These are phyloP conservation scores for Neodontobutis hainanensis DNA, from an alignment of 2,113 vertebrate genomes.

Conservation along the genomic window DNA sequence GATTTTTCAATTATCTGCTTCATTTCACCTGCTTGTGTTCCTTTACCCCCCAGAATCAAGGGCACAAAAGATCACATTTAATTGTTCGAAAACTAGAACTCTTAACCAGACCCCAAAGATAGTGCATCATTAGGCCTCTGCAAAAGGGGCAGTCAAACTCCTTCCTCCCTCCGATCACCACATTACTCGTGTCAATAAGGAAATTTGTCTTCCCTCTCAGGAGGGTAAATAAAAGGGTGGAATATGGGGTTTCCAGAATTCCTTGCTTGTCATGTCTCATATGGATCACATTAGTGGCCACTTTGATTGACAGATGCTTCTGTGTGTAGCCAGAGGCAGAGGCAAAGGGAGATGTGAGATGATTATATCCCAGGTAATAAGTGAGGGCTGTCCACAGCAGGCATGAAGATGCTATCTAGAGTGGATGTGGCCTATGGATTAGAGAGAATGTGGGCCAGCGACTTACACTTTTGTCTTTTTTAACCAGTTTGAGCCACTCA, in stretches of 20 bases:
- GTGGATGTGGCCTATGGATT: constrained; percentile 58
- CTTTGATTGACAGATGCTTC: constrained; percentile 79
- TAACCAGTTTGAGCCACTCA: too few species aligned
- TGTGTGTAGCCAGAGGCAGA: constrained; percentile 71
- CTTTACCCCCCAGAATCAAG: constrained; percentile 78
- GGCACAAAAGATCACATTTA: constrained; percentile 77
- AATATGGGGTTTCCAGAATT: constrained; percentile 76
- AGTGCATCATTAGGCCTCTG: constrained; percentile 43
- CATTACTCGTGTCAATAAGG: constrained; percentile 74
- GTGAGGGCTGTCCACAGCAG: constrained; percentile 66
- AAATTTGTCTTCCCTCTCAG: constrained; percentile 76
- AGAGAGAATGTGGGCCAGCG: constrained; percentile 49
- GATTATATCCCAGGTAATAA: constrained; percentile 80
- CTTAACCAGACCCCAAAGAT: constrained; percentile 56
- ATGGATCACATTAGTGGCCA: constrained; percentile 74
- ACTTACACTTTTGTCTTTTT: too few species aligned
- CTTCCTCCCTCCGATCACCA: constrained; percentile 44
- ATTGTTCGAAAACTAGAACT: constrained; percentile 79
- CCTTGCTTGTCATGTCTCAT: constrained; percentile 63
- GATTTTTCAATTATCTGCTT: constrained; percentile 86
- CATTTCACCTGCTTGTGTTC: constrained; percentile 82
- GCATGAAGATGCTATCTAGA: constrained; percentile 67
- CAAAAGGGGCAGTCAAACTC: constrained; percentile 44
- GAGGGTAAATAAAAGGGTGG: constrained; percentile 74
- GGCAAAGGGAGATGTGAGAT: constrained; percentile 66